Evolutionary conservation across 2,113 vertebrate genomes (phyloP), one percentile per base, ranked within the genome.

Genomic region (Elachura formosa): DNA sequence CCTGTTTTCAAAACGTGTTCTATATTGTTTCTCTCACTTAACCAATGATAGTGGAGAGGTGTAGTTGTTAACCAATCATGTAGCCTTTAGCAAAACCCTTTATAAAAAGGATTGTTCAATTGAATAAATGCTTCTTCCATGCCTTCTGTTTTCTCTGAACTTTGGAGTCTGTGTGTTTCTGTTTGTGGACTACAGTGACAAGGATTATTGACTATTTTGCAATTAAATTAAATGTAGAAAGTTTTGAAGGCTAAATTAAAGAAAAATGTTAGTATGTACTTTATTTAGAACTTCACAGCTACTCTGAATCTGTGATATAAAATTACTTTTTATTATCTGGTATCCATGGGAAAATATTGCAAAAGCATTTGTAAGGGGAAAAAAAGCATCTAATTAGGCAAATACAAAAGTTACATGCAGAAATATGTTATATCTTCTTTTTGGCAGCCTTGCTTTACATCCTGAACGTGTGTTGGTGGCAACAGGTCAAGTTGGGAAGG

Each of bases 401-500:
- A 84, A 52, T 43, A 10, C 36, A 26, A 23, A 87, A 62, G 8
- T 63, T 76, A 73, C 2, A 58, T 69, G 28, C 40, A 93, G 31
- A 84, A 77, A 41, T 58, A 33, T 68, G 77, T 72, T 72, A 0
- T 75, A 2, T 94, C 8, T 95, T 34, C 83, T 79, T 48, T 82
- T 94, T 93, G 83, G 6, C 98, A 99, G 99, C 97, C 98, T 99
- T 97, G 99, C 99, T 64, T 97, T 99, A 87, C 99, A 99, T 97
- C 99, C 99, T 12, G 99, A 99, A 91, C 98, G 98, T 76, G 98
- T 99, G 90, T 96, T 99, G 98, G 99, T 99, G 97, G 99, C 99
- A 95, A 99, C 99, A 17, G 99, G 99, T 95, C 99, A 99, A 98
- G 99, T 99, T 97, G 99, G 99, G 87, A 99, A 99, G 96, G 99